A percentile compares a stretch with the other conserved stretches of the same genome.
Evolutionary conservation across 2,888 invertebrate species (phyloP).

Genomic region (Gnatocerus cornutus): DNA sequence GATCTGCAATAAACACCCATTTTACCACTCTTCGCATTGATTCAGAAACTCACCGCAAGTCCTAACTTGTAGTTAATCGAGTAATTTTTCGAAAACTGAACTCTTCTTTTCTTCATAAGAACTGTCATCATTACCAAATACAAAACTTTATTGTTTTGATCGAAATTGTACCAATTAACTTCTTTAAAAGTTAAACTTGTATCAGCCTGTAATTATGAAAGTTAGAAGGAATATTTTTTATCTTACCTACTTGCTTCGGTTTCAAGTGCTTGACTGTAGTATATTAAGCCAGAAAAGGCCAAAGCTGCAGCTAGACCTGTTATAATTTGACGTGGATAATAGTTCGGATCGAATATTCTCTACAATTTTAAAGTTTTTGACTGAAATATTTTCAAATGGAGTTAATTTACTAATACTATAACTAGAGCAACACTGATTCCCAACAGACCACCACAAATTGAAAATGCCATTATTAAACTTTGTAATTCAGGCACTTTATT

Average conservation of each 20-base stretch:
- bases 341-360: not conserved
- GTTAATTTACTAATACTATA: not conserved
- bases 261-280: too few relatives aligned
- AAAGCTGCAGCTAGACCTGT: not conserved
- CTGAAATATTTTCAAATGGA: not conserved
- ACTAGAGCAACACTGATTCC: not conserved
- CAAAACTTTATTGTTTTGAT: constrained; percentile 1
- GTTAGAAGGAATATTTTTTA: too few relatives aligned
- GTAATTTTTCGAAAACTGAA: not conserved
- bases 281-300: not conserved
- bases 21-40: too few relatives aligned
- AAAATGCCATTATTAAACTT: not conserved
- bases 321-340: not conserved
- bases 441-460: not conserved
- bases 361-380: not conserved
- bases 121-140: not conserved
- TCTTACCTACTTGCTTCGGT: too few relatives aligned
- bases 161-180: not conserved
- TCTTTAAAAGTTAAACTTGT: not conserved
- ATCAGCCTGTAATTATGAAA: too few relatives aligned
- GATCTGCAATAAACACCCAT: too few relatives aligned
- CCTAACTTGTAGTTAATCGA: not conserved
- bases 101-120: not conserved
- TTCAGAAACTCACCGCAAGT: not conserved
- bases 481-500: not conserved